Conservation (phyloP, 2,113 vertebrate genomes). For the Paedocypris sp. region DNA sequence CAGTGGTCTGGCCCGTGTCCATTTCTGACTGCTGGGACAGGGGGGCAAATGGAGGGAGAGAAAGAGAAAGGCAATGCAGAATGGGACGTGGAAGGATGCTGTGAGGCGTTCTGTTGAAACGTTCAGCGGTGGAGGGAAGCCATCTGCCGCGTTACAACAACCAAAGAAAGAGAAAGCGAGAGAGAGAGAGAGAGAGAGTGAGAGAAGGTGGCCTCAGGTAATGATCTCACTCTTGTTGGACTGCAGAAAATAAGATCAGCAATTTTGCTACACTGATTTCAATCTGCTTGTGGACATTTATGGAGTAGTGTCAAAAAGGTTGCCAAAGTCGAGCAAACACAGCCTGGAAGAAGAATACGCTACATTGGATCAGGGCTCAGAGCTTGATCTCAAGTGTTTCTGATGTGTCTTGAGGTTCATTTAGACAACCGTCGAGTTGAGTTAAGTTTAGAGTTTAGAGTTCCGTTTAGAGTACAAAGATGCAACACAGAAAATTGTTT, state of each 20-base stretch:
- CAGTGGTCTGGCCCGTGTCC: conserved; percentile 5
- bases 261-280: conserved; percentile 18
- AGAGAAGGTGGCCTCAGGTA: conserved; percentile 14
- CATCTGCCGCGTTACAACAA: conserved; percentile 29
- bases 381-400: neutral
- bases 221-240: conserved; percentile 13
- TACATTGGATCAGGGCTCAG: neutral
- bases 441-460: no score
- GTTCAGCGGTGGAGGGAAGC: conserved; percentile 23
- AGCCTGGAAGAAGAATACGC: neutral
- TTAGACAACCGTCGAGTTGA: no score
- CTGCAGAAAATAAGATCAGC: neutral
- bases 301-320: neutral
- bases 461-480: no score
- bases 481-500: no score
- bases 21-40: conserved; percentile 6
- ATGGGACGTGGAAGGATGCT: conserved; percentile 21
- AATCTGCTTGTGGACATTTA: conserved; percentile 16
- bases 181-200: conserved; percentile 7
- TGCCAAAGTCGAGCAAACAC: neutral
- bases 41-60: conserved; percentile 8
- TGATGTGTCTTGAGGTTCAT: no score
- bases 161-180: conserved; percentile 16
- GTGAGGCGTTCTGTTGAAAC: conserved; percentile 32
- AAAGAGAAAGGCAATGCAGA: neutral